phyloP scores from a whole-genome alignment of 1,140 invertebrate species.

The Drosophila pseudoananassae region DNA sequence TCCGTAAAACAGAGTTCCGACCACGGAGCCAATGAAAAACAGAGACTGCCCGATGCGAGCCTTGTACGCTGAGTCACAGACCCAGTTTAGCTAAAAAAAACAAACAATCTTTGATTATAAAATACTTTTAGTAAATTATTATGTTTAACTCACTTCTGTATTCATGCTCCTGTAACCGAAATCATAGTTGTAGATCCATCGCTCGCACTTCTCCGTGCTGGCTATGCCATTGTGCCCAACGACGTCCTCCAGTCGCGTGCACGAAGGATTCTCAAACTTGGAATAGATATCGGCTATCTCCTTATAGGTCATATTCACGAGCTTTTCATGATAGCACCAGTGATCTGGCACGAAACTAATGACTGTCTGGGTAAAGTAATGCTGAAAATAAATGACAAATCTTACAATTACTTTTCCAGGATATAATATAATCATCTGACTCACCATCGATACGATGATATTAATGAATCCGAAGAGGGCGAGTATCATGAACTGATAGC shows the following conservation, averaged over 20 bases:
- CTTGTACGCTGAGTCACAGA: conserved; percentile 87
- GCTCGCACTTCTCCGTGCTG: conserved; percentile 77
- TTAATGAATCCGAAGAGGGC: conserved; percentile 86
- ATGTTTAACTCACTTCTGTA: conserved; percentile 84
- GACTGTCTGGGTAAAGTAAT: conserved; percentile 87
- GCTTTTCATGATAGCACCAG: conserved; percentile 81
- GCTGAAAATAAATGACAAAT: conserved; percentile 36
- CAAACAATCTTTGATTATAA: not conserved
- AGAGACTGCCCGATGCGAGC: conserved; percentile 86
- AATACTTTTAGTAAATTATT: not conserved
- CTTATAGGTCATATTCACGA: conserved; percentile 80
- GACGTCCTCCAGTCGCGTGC: conserved; percentile 67
- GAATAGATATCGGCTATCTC: conserved; percentile 78
- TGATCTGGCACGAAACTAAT: conserved; percentile 85
- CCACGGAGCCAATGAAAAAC: conserved; percentile 87
- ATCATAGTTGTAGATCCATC: conserved; percentile 85
- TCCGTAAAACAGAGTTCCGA: conserved; percentile 87
- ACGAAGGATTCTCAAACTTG: conserved; percentile 68
- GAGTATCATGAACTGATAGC: conserved; percentile 87
- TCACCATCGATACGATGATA: conserved; percentile 85
- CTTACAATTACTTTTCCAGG: not conserved
- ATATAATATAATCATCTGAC: not conserved
- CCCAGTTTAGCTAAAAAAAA: conserved; percentile 86
- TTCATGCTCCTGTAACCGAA: conserved; percentile 86
- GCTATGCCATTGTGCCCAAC: conserved; percentile 58